phyloP scores from a whole-genome alignment of 2,113 vertebrate genomes.

The Limanda limanda region DNA sequence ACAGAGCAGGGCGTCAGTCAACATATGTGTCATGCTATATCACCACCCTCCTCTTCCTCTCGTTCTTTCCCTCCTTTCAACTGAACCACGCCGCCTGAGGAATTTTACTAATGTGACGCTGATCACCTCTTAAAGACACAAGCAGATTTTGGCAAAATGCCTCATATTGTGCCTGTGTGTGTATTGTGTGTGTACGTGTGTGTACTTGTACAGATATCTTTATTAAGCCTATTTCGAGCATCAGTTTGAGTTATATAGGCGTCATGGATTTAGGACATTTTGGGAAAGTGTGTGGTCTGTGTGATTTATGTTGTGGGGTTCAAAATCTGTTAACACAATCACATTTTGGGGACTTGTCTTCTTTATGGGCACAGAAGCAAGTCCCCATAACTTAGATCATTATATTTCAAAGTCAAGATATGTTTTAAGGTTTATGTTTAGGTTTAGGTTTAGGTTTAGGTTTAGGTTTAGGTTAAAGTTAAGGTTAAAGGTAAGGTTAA shows the following conservation, averaged over 20 bases:
- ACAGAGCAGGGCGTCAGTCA: constrained; percentile 26
- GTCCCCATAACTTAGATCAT: neutral
- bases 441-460: no score
- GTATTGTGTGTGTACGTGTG: neutral
- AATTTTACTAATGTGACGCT: neutral
- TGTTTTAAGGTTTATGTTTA: no score
- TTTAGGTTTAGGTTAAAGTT: no score
- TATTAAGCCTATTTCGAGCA: neutral
- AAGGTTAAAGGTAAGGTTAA: no score
- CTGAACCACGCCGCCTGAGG: neutral
- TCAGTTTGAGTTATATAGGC: neutral
- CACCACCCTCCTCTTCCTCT: neutral
- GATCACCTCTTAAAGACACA: constrained; percentile 1
- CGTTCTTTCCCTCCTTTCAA: constrained; percentile 4
- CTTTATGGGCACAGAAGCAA: neutral
- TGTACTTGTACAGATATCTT: neutral
- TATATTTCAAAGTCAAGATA: neutral
- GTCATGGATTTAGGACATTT: neutral
- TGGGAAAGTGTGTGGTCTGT: neutral
- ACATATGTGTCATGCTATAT: constrained; percentile 7
- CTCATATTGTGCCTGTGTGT: neutral
- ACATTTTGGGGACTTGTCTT: neutral
- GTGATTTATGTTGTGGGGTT: neutral
- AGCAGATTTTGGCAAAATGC: constrained; percentile 22
- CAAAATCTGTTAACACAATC: neutral